Evolutionary conservation across 2,888 invertebrate species (phyloP), one percentile per base, ranked within the genome.

Genomic region (Cantharis nigra): DNA sequence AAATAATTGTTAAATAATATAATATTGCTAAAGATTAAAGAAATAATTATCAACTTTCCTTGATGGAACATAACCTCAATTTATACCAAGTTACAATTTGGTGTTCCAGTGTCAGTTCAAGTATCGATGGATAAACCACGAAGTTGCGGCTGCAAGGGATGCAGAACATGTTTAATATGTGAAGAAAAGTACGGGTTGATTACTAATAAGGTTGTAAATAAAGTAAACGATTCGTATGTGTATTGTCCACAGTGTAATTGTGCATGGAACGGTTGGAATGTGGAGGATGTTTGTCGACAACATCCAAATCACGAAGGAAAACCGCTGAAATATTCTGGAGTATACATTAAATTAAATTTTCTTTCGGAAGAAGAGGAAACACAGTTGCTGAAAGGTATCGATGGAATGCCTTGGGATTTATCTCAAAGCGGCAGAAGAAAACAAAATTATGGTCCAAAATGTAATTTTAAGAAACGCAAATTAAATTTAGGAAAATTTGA

Each of bases 391-490:
- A 87, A 90, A 71, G 90, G 92, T 74, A 92, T 98, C 11, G 97
- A 98, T 86, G 89, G 90, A 78, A 90, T 95, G 80, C 93, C 94
- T 0, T 99, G 99, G 98, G 94, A 94, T 81, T 90, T 91, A 62
- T 99, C 99, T 0, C 99, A 99, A 88, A 98, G 98, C 87, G 99
- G 99, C 0, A 91, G 99, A 72, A 91, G 97, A 76, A 99, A 99
- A 88, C 98, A 98, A 92, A 99, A 99, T 88, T 99, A 94, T 89
- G 99, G 99, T 0, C 99, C 99, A 0, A 98, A 98, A 89, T 97
- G 98, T 10, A 99, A 99, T 89, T 99, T 99, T 87, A 99, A 98
- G 87, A 97, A 96, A 88, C 93, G 93, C 83, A 98, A 96, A 88
- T 88, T 98, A 9, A 93, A 91, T 78, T 83, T 92, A 16, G 96